Evolutionary conservation across 37 sponge, comb jelly and placozoan species (phyloP).

Genomic region (Aplysina aerophoba): DNA sequence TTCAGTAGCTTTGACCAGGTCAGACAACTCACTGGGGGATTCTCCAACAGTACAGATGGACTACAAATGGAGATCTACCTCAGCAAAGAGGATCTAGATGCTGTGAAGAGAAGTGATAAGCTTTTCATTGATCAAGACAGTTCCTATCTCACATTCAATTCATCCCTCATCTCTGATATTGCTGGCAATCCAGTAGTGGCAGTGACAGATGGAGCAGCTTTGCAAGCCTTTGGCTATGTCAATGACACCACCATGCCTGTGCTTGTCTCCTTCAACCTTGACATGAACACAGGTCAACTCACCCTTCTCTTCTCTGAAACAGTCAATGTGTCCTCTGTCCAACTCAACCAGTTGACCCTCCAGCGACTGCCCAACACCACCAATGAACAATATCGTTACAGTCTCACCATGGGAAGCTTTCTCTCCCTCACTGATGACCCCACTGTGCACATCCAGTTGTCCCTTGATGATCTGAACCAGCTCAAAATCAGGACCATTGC

Average conservation of each 20-base stretch:
- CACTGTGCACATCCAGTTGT: slow-evolving; percentile 44
- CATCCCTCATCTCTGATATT: slow-evolving; percentile 77
- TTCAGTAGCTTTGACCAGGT: slow-evolving; percentile 34
- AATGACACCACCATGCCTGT: slow-evolving; percentile 80
- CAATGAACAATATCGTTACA: slow-evolving; percentile 36
- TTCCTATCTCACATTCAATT: slow-evolving; percentile 64
- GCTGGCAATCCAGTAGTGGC: slow-evolving; percentile 74
- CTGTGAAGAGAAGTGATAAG: slow-evolving; percentile 70
- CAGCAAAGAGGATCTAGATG: slow-evolving; percentile 70
- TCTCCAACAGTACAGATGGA: slow-evolving; percentile 72
- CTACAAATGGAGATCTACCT: slow-evolving; percentile 60
- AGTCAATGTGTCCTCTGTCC: slow-evolving; percentile 77
- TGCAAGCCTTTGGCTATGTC: slow-evolving; percentile 46
- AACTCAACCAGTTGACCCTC: slow-evolving; percentile 63
- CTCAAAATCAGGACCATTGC: slow-evolving; percentile 83
- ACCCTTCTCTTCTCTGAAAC: slow-evolving; percentile 87
- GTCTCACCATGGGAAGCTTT: slow-evolving; percentile 65
- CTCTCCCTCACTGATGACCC: slow-evolving; percentile 39
- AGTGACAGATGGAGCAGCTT: slow-evolving; percentile 71
- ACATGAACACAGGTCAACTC: slow-evolving; percentile 76
- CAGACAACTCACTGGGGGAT: slow-evolving; percentile 71
- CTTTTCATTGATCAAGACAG: slow-evolving; percentile 62
- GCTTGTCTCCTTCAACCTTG: slow-evolving; percentile 65
- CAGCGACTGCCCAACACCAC: slow-evolving; percentile 66
- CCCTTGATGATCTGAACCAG: slow-evolving; percentile 70